Base-by-base conservation (phyloP, 2,888 invertebrate genomes). In the Hyles lineata region DNA sequence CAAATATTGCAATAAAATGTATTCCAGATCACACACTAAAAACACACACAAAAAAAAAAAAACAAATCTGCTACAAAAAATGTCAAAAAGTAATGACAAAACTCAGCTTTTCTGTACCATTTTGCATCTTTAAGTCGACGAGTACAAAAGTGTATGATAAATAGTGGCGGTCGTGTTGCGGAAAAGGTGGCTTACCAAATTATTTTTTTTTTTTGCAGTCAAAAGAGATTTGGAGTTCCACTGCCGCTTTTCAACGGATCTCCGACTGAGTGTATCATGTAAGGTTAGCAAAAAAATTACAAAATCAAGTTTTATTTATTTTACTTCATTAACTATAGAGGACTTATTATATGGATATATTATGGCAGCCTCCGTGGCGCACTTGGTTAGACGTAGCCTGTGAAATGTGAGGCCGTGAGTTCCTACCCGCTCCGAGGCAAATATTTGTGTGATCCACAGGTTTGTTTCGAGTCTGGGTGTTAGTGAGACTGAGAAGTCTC, bases 161-260 rank as follows among this genome's bases (percentile, higher is more conserved):
- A 72, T 72, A 63, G 62, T 35, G 35, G n/a, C 52, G 50, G 11
- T n/a, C 15, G 61, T 17, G 62, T 70, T 72, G 74, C 25, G 72
- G 72, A 72, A 74, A 77, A 77, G 72, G 75, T 73, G 79, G 77
- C 75, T 80, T 78, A 78, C 74, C 77, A 79, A 79, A 80, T 76
- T 77, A 77, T 79, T 77, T 76, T 77, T 80, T 79, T 77, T 79
- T 79, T 80, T 77, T 77, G 21, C 71, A 55, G 82, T 83, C 80
- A 86, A 83, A 84, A 79, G 80, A 82, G 81, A 79, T 78, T 79
- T 79, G 78, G 78, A 80, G 82, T 86, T 84, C 76, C 85, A 85
- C 82, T 83, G 77, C 19, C 82, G 83, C 79, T 80, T 83, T 83
- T 83, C 82, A 82, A 74, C 81, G 85, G 83, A 85, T 85, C 82